A percentile compares a stretch with the other conserved stretches of the same genome.
These are phyloP conservation scores for Hipposideros armiger DNA, from an alignment of 2,113 vertebrate species.

Conservation along the genomic window DNA sequence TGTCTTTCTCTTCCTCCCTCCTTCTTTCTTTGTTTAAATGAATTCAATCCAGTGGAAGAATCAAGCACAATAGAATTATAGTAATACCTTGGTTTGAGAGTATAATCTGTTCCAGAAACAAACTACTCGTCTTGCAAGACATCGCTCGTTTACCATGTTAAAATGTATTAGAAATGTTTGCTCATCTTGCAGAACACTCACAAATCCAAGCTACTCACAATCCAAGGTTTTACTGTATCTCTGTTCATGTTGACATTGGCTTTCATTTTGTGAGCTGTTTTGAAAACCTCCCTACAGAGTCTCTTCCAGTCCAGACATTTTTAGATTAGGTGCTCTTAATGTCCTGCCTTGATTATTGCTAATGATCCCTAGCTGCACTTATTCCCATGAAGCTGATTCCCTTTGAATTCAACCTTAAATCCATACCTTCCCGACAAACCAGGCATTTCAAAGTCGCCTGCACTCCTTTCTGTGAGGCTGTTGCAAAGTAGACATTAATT, in stretches of 20 bases:
- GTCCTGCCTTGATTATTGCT: background rate
- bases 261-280: background rate
- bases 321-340: background rate
- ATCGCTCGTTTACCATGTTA: no score
- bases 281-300: background rate
- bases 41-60: no score
- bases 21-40: background rate
- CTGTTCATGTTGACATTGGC: background rate
- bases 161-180: no score
- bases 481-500: background rate
- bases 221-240: background rate
- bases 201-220: no score
- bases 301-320: background rate
- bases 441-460: background rate
- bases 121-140: no score
- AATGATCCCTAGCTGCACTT: background rate
- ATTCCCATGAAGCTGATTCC: background rate
- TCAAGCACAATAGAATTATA: no score
- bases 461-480: background rate
- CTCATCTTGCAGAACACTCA: no score
- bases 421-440: background rate
- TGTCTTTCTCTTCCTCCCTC: background rate
- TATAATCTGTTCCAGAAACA: no score
- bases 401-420: background rate
- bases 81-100: no score